phyloP scores from a whole-genome alignment of 2,113 vertebrate genomes.

The Tinamus guttatus region DNA sequence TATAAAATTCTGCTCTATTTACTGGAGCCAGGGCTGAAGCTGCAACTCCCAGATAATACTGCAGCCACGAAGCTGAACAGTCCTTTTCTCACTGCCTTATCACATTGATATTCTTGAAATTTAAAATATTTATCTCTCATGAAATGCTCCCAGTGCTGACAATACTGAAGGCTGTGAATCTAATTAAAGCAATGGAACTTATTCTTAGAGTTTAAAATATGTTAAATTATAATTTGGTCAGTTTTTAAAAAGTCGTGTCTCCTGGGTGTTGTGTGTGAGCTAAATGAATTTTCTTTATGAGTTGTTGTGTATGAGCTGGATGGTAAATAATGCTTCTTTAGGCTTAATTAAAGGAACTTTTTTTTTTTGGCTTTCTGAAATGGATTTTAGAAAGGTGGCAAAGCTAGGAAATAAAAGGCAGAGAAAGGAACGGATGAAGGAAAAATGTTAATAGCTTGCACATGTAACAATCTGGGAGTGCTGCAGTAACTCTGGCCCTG shows the following conservation, averaged over 20 bases:
- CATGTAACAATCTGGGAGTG: neutral
- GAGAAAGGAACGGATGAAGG: neutral
- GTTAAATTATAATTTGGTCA: neutral
- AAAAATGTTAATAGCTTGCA: neutral
- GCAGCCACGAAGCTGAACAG: neutral
- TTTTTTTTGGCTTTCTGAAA: neutral
- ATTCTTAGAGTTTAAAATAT: neutral
- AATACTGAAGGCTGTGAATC: neutral
- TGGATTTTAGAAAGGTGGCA: neutral
- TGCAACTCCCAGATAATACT: neutral
- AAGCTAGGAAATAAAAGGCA: neutral
- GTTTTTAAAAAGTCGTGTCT: neutral
- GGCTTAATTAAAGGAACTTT: neutral
- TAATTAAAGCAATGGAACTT: neutral
- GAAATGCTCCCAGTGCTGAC: neutral
- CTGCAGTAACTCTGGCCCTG: neutral
- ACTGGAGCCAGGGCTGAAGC: neutral
- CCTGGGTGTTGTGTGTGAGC: neutral
- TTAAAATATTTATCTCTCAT: neutral
- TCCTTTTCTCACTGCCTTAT: neutral
- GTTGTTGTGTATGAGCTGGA: neutral
- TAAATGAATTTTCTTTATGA: neutral
- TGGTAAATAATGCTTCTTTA: neutral
- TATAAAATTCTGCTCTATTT: neutral
- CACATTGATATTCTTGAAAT: neutral